phyloP scores from a whole-genome alignment of 2,797 vertebrate species.

The Sardinella longiceps region DNA sequence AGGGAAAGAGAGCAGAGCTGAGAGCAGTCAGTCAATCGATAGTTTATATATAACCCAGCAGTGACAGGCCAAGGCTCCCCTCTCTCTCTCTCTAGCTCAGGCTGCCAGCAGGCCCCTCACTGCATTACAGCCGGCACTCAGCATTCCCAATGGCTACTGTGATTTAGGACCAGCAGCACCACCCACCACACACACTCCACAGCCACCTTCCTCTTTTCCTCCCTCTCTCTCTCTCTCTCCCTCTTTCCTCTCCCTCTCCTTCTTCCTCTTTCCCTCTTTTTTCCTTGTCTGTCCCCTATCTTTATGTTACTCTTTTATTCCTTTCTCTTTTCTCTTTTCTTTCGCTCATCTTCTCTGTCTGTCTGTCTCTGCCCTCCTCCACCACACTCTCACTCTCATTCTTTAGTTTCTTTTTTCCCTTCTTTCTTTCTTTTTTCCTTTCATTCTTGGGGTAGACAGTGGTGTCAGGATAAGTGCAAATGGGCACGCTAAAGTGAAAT shows the following conservation, averaged over 20 bases:
- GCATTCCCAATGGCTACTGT: constrained; percentile 39
- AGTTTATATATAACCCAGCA: constrained; percentile 46
- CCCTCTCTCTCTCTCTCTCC: constrained; percentile 5
- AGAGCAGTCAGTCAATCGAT: constrained; percentile 40
- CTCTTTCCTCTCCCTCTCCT: constrained; percentile 25
- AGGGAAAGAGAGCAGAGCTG: background rate
- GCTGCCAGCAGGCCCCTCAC: constrained; percentile 34
- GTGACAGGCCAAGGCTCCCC: constrained; percentile 50
- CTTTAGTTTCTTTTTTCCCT: background rate
- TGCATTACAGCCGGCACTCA: constrained; percentile 38
- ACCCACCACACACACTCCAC: background rate
- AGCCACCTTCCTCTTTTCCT: background rate
- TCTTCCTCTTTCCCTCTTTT: background rate
- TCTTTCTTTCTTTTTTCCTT: background rate
- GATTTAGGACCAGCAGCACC: constrained; percentile 41
- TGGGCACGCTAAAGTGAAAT: constrained; percentile 24
- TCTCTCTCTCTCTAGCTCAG: too few species aligned
- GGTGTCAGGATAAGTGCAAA: constrained; percentile 24
- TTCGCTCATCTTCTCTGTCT: background rate
- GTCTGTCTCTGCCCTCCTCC: background rate
- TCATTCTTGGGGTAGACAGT: background rate
- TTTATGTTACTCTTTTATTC: constrained; percentile 4
- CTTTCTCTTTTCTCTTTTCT: background rate
- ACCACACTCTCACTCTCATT: background rate
- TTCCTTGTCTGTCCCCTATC: constrained; percentile 6